These are phyloP conservation scores for Crematogaster levior DNA, from an alignment of 2,888 invertebrate species.

Conservation along the genomic window DNA sequence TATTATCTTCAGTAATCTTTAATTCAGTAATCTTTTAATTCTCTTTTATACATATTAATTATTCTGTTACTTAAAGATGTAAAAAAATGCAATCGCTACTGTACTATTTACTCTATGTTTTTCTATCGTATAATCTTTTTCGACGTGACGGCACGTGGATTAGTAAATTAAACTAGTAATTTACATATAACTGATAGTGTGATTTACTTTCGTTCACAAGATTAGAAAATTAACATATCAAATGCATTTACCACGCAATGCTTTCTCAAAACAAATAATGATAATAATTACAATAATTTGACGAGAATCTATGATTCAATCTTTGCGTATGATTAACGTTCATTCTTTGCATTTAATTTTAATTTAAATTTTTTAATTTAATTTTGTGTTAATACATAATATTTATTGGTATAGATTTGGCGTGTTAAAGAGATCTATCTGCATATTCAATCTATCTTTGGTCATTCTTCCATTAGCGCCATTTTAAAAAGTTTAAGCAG, in stretches of 20 bases:
- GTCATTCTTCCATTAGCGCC: background rate
- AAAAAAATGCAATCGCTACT: background rate
- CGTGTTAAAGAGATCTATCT: background rate
- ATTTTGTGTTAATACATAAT: background rate
- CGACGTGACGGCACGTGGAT: background rate
- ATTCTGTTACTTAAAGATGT: constrained; percentile 6
- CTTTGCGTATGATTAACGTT: background rate
- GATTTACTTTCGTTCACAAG: background rate
- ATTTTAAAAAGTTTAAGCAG: background rate
- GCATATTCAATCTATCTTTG: background rate
- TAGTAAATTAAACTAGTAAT: background rate
- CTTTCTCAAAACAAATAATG: background rate
- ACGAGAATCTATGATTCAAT: background rate
- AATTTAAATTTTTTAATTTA: too few relatives aligned
- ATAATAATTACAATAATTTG: background rate
- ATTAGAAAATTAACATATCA: background rate
- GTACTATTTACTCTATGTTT: background rate
- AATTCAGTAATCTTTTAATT: too few relatives aligned
- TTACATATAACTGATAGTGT: background rate
- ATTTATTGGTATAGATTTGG: background rate
- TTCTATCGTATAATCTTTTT: background rate
- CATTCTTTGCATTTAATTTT: background rate
- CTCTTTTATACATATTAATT: constrained; percentile 27
- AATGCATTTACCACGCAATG: background rate
- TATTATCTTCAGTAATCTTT: constrained; percentile 58